A percentile compares a stretch with the other conserved stretches of the same genome.
These are phyloP conservation scores for Crenichthys baileyi DNA, from an alignment of 2,797 vertebrate species.

Conservation along the genomic window DNA sequence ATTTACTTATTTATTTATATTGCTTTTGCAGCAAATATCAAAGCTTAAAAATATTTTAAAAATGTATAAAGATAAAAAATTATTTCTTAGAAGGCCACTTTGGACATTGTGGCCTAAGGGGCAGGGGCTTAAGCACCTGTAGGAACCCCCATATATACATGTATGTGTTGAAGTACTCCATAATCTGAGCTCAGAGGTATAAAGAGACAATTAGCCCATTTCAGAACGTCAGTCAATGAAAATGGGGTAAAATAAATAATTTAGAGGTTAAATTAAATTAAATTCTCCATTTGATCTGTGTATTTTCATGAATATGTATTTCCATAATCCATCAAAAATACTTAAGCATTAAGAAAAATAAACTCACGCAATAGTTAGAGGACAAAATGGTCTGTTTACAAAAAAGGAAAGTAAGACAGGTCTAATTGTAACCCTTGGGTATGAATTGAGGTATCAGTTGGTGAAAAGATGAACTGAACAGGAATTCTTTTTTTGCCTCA, in stretches of 20 bases:
- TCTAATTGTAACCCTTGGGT: background rate
- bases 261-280: background rate
- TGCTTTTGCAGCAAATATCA: no score
- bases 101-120: no score
- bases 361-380: background rate
- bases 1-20: no score
- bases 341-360: background rate
- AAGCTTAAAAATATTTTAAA: no score
- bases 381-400: background rate
- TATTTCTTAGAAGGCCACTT: no score
- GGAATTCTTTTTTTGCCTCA: slow-evolving; percentile 51
- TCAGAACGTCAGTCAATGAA: no score
- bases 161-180: background rate
- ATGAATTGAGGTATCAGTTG: background rate
- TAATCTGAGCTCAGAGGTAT: background rate
- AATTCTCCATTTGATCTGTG: background rate
- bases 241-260: background rate
- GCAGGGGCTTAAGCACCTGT: no score
- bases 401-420: background rate
- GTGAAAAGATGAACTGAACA: slow-evolving; percentile 21
- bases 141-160: background rate
- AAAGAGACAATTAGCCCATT: no score
- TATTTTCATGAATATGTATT: background rate
- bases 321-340: background rate
- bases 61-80: no score